A percentile compares a stretch with the other conserved stretches of the same genome.
Conservation (phyloP, 2,113 vertebrate species). For the Ceyx melanurus region DNA sequence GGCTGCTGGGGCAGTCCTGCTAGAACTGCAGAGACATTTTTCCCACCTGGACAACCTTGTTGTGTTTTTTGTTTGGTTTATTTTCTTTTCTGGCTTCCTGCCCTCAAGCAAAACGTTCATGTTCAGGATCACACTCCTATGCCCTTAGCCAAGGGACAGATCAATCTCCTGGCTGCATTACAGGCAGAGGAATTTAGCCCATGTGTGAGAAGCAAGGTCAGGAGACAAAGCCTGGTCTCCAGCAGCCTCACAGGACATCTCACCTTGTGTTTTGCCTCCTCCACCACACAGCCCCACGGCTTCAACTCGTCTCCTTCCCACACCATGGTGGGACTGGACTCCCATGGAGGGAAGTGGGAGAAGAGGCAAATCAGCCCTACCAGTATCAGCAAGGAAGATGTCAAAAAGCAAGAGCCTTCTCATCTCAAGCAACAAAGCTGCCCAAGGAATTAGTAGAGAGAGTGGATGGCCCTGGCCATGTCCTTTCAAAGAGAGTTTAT, state of each 20-base stretch:
- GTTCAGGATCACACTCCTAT: neutral
- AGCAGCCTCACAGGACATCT: neutral
- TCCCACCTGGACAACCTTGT: neutral
- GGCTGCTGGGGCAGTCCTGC: neutral
- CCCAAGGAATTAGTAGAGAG: neutral
- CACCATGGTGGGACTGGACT: neutral
- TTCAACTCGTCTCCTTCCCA: neutral
- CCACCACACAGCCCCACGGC: neutral
- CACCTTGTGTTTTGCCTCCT: neutral
- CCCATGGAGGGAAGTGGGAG: neutral
- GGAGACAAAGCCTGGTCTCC: neutral
- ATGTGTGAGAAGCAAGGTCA: neutral
- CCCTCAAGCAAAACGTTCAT: neutral
- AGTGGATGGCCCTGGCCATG: neutral
- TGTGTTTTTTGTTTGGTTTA: neutral
- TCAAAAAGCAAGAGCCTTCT: neutral
- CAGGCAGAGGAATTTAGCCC: fast-evolving
- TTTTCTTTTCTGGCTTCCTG: neutral
- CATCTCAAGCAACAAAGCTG: neutral
- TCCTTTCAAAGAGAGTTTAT: neutral
- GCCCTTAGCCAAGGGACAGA: neutral
- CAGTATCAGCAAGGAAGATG: neutral
- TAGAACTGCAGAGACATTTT: neutral
- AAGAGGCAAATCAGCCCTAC: neutral
- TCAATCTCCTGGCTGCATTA: neutral